Evolutionary conservation across 1,140 invertebrate species (phyloP).

Genomic region (Scaptomyza graminum): DNA sequence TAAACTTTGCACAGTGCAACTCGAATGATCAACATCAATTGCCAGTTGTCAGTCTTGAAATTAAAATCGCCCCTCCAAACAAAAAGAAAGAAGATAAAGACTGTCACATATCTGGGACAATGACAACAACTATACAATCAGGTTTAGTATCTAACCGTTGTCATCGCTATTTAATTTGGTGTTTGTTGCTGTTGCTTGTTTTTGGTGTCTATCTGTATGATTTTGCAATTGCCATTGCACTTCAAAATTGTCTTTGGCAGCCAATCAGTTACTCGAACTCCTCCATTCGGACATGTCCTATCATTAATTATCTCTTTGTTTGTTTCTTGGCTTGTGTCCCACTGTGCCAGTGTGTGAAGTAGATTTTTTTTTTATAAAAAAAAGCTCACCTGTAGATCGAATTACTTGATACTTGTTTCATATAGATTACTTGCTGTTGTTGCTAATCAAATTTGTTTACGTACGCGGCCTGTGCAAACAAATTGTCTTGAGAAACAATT

Average conservation of each 20-base stretch:
- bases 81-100: neutral
- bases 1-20: neutral
- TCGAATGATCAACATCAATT: conserved; percentile 20
- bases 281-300: conserved; percentile 1
- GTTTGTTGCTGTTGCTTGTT: conserved; percentile 2
- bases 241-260: conserved; percentile 19
- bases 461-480: conserved; percentile 64
- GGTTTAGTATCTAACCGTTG: conserved; percentile 22
- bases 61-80: neutral
- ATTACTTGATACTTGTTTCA: conserved; percentile 32
- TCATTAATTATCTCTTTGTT: conserved; percentile 23
- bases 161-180: conserved; percentile 42
- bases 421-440: conserved; percentile 9
- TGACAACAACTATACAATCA: conserved; percentile 11
- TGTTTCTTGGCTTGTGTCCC: neutral
- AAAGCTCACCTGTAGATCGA: conserved; percentile 44
- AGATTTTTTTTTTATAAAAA: neutral
- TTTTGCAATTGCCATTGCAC: conserved; percentile 36
- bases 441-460: conserved; percentile 2
- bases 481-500: conserved; percentile 49
- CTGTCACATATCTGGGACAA: conserved; percentile 30
- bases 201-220: neutral
- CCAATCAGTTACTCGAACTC: conserved; percentile 1
- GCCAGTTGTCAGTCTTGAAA: conserved; percentile 15
- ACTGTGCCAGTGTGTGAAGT: neutral